Percentiles rank a stretch among this genome's conserved stretches.
phyloP scores from a whole-genome alignment of 2,888 invertebrate genomes.

The Nymphalis urticae region DNA sequence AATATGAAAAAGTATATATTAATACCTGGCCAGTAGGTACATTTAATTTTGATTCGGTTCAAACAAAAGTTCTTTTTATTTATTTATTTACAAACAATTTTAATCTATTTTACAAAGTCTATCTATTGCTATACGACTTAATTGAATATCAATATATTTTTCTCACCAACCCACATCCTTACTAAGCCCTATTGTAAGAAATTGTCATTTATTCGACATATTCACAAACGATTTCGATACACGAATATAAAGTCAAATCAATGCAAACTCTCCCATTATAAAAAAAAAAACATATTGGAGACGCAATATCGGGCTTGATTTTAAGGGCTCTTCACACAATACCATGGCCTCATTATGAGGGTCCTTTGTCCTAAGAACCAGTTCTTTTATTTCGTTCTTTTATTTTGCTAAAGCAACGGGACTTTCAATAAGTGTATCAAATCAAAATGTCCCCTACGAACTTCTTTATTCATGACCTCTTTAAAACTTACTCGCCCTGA shows the following conservation, averaged over 20 bases:
- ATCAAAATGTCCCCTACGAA: conserved; percentile 71
- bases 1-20: too few species aligned
- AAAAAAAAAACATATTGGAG: conserved; percentile 69
- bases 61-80: too few species aligned
- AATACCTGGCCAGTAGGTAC: too few species aligned
- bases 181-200: not conserved
- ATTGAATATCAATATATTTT: not conserved
- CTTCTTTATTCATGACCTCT: conserved; percentile 73
- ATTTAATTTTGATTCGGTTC: too few species aligned
- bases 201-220: conserved; percentile 1
- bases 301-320: conserved; percentile 61
- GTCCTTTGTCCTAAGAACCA: conserved; percentile 80
- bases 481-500: conserved; percentile 52
- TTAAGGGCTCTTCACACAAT: conserved; percentile 77
- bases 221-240: not conserved
- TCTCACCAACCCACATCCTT: not conserved
- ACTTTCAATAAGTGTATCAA: conserved; percentile 77
- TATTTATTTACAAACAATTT: too few species aligned
- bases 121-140: not conserved
- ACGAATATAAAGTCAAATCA: not conserved
- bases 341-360: conserved; percentile 80
- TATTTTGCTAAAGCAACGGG: conserved; percentile 67
- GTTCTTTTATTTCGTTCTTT: conserved; percentile 69
- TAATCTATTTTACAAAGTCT: too few species aligned
- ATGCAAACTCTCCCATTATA: conserved; percentile 32